phyloP scores from a whole-genome alignment of 2,888 invertebrate genomes.

The Leucania comma region DNA sequence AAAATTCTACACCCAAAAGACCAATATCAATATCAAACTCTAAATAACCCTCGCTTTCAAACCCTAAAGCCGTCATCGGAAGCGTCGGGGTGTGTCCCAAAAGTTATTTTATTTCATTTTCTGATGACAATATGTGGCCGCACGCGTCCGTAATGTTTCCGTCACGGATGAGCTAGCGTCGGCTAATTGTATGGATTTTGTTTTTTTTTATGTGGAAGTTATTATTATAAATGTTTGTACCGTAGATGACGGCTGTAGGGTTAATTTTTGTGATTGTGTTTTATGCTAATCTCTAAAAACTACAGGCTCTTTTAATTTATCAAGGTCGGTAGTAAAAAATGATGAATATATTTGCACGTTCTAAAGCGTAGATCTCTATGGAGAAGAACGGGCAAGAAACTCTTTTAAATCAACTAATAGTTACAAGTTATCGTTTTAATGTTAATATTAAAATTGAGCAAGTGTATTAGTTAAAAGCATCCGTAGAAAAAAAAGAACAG shows the following conservation, averaged over 20 bases:
- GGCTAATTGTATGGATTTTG: constrained; percentile 65
- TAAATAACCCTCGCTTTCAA: constrained; percentile 25
- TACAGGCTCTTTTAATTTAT: no score
- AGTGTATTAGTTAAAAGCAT: no score
- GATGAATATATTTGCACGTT: no score
- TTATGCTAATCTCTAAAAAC: background rate
- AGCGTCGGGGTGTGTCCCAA: constrained; percentile 66
- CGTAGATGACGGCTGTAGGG: background rate
- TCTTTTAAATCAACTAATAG: no score
- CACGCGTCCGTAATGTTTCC: constrained; percentile 72
- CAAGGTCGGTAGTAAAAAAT: no score
- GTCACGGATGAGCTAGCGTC: constrained; percentile 62
- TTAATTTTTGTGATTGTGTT: constrained; percentile 4
- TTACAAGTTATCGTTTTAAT: no score
- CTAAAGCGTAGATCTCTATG: no score
- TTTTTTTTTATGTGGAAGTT: constrained; percentile 45
- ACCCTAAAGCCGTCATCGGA: constrained; percentile 57
- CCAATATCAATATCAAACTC: constrained; percentile 15
- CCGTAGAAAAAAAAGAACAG: no score
- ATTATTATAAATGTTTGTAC: constrained; percentile 19
- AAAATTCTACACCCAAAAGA: background rate
- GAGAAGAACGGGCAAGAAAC: no score
- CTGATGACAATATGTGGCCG: constrained; percentile 64
- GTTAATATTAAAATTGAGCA: no score
- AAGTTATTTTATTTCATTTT: constrained; percentile 63